Evolutionary conservation across 1,140 invertebrate species (phyloP).

Genomic region (Heliconius hermathena): DNA sequence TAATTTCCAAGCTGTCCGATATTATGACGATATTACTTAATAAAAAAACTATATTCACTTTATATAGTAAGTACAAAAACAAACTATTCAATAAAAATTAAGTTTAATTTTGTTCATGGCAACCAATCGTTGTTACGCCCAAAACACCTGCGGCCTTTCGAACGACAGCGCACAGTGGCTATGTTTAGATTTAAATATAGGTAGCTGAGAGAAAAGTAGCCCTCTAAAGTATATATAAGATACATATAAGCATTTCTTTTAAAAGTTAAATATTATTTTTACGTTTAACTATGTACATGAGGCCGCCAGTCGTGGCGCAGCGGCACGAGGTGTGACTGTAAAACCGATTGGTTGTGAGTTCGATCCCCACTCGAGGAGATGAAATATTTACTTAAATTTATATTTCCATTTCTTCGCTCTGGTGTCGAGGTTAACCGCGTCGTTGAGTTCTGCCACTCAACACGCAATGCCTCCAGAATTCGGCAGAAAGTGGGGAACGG

Average conservation of each 20-base stretch:
- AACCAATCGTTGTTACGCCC: slow-evolving; percentile 7
- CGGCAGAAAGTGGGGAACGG: no score
- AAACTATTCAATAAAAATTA: slow-evolving; percentile 7
- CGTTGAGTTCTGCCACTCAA: no score
- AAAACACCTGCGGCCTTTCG: slow-evolving; percentile 3
- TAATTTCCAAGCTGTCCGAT: neutral
- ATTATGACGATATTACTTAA: neutral
- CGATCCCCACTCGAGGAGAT: no score
- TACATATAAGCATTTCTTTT: neutral
- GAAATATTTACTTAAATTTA: no score
- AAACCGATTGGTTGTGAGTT: no score
- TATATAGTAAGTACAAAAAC: neutral
- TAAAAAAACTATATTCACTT: neutral
- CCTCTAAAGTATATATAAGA: neutral
- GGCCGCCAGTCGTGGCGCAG: no score
- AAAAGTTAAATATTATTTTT: no score
- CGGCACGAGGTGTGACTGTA: no score
- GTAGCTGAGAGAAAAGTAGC: neutral
- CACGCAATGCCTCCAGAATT: no score
- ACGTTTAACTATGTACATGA: no score
- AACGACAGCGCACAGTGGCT: neutral
- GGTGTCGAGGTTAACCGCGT: no score
- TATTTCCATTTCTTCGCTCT: no score
- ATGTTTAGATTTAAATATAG: slow-evolving; percentile 10
- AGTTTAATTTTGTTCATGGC: slow-evolving; percentile 1